phyloP scores from a whole-genome alignment of 2,113 vertebrate species.

The Pao palembangensis region DNA sequence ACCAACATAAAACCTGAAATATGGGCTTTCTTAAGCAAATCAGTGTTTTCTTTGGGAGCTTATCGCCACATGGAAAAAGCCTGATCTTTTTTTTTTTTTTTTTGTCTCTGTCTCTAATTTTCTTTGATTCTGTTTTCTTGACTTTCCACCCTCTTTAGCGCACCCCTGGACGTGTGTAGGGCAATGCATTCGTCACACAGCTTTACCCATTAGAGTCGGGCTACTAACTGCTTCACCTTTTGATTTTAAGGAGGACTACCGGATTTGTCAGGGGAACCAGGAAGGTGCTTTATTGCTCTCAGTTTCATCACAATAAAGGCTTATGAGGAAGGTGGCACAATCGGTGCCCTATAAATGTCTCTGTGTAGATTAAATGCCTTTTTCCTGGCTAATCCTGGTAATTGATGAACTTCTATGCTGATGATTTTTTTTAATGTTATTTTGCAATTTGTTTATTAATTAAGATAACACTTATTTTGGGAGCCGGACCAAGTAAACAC shows the following conservation, averaged over 20 bases:
- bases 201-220: conserved; percentile 70
- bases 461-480: conserved; percentile 80
- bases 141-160: conserved; percentile 61
- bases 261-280: conserved; percentile 70
- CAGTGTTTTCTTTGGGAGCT: conserved; percentile 28
- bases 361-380: conserved; percentile 77
- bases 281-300: conserved; percentile 74
- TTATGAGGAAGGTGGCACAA: conserved; percentile 74
- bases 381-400: conserved; percentile 75
- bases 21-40: conserved; percentile 12
- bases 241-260: conserved; percentile 74
- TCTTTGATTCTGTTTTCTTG: conserved; percentile 45
- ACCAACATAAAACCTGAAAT: conserved; percentile 7
- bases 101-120: conserved; percentile 37
- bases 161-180: conserved; percentile 58
- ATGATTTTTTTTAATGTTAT: conserved; percentile 65
- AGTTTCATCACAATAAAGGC: conserved; percentile 81
- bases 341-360: conserved; percentile 73
- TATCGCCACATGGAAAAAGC: conserved; percentile 14
- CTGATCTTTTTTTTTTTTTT: conserved; percentile 20
- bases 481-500: conserved; percentile 77
- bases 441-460: conserved; percentile 81
- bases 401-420: conserved; percentile 76
- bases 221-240: conserved; percentile 75
- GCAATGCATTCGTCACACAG: conserved; percentile 73